Base-by-base conservation (phyloP, 2,888 invertebrate species). In the Lacanobia wlatinum region DNA sequence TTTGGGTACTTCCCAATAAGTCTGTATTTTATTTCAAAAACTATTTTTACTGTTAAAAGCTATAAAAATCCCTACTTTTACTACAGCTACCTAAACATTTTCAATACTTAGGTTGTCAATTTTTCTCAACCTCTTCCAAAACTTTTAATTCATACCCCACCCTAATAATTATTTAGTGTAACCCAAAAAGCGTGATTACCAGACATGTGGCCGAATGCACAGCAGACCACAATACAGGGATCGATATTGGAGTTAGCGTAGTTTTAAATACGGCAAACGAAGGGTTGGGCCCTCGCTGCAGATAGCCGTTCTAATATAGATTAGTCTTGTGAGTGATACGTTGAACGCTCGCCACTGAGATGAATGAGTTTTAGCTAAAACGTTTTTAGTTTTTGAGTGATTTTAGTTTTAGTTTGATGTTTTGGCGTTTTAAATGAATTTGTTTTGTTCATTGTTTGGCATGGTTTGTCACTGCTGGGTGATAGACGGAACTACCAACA, bases 221-320 rank as follows among this genome's bases (percentile, higher is more conserved):
- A 82, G 60, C 18, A 78, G 72, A 85, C 85, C 87, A 84, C 84
- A 84, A 70, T 73, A 81, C 73, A 70, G 48, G 84, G 93, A 93
- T 94, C 93, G 88, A 94, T 94, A 90, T 73, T 8, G 0, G 85
- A 90, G 90, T 91, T 74, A 46, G 76, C 75, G 59, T 80, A 92
- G 91, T 92, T 94, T 94, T 93, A 92, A 95, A 93, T 91, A 92
- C 89, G 85, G 75, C 81, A 90, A 90, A 85, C 88, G 93, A 94
- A 95, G 95, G 95, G 95, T 94, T 92, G 89, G 79, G 78, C 90
- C 92, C 93, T 80, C 76, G 46, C 90, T 88, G 84, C 74, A 74
- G 75, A 84, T 82, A 67, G 62, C 61, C 73, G 50, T 65, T 75
- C 78, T 75, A 67, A 83, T 84, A 79, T 83, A 76, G 80, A 84